Evolutionary conservation across 2,888 invertebrate genomes (phyloP).

Genomic region (Nemapogon koenigi): DNA sequence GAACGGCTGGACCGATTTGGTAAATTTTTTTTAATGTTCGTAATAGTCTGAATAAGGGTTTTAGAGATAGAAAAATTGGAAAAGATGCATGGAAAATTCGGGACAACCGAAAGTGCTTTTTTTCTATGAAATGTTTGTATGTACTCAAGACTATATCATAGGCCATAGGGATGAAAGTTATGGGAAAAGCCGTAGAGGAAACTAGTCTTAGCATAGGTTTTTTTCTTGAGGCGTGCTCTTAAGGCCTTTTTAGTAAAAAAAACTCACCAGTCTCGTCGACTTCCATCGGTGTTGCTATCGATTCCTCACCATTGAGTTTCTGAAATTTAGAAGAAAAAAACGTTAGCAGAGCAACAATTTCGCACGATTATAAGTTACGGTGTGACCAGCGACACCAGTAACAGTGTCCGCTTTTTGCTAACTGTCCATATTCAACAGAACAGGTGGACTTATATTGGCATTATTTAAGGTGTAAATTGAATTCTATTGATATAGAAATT

Average conservation of each 20-base stretch:
- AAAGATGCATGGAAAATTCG: background rate
- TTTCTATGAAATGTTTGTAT: too few relatives aligned
- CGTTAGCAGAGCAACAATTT: conserved; percentile 29
- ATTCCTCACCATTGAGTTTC: conserved; percentile 55
- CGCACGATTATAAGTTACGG: conserved; percentile 13
- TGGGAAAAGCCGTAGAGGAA: too few relatives aligned
- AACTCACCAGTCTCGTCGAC: conserved; percentile 48
- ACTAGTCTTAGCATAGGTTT: too few relatives aligned
- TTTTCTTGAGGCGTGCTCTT: conserved; percentile 2
- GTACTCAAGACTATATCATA: too few relatives aligned
- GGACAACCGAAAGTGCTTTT: background rate
- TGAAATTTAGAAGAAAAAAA: conserved; percentile 23
- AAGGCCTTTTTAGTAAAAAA: background rate
- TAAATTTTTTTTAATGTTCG: too few relatives aligned
- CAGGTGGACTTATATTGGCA: too few relatives aligned
- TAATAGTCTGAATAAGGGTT: too few relatives aligned
- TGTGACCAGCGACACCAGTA: background rate
- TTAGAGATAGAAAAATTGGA: too few relatives aligned
- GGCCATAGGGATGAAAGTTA: too few relatives aligned
- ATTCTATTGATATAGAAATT: too few relatives aligned
- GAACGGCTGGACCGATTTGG: too few relatives aligned
- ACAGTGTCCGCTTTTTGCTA: background rate
- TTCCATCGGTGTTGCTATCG: conserved; percentile 45
- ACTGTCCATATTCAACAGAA: conserved; percentile 35
- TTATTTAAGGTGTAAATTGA: too few relatives aligned